These are phyloP conservation scores for Lepidurus apus DNA, from an alignment of 1,140 invertebrate genomes.

Conservation along the genomic window DNA sequence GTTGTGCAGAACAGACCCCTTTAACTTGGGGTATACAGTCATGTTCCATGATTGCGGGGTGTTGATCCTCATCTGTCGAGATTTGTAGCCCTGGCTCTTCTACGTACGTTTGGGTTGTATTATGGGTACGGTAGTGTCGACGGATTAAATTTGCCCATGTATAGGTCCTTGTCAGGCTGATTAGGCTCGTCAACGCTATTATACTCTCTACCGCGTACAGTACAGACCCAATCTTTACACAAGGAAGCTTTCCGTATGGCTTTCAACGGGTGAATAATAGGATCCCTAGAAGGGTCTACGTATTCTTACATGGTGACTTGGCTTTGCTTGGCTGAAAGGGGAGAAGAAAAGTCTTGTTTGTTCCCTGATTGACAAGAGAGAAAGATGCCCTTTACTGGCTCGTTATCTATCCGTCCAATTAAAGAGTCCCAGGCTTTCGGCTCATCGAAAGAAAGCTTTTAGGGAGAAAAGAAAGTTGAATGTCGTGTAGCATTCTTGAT, in stretches of 20 bases:
- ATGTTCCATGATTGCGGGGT: constrained; percentile 5
- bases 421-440: not conserved
- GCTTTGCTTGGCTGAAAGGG: too few species aligned
- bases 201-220: not conserved
- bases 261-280: not conserved
- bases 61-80: constrained; percentile 21
- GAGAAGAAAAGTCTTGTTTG: not conserved
- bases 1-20: not conserved
- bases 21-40: not conserved
- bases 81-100: not conserved
- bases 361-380: not conserved
- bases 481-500: constrained; percentile 7
- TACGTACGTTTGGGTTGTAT: not conserved
- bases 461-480: not conserved
- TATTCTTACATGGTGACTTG: too few species aligned
- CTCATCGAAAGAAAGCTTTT: not conserved
- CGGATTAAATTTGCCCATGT: constrained; percentile 4
- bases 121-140: not conserved
- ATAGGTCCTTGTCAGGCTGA: not conserved
- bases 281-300: not conserved
- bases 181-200: not conserved
- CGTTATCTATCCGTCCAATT: constrained; percentile 6
- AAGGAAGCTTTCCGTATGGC: constrained; percentile 12
- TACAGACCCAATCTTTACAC: not conserved
- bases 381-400: not conserved